Evolutionary conservation across 2,797 vertebrate genomes (phyloP).

Genomic region (Bovichtus variegatus): DNA sequence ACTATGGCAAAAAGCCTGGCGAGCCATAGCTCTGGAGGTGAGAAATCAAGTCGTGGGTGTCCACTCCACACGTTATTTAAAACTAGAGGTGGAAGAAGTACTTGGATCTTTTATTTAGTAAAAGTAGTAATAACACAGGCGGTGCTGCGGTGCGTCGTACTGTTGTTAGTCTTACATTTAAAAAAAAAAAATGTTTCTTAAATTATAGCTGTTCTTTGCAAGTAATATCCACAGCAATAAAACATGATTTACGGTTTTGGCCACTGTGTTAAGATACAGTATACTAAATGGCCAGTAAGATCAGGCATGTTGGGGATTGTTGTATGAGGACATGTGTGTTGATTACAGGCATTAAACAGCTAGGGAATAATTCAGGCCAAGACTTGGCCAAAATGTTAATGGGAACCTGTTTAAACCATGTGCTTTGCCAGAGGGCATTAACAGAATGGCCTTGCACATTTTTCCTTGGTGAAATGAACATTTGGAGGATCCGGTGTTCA

Average conservation of each 20-base stretch:
- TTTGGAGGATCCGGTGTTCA: constrained; percentile 54
- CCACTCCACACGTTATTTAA: too few relatives aligned
- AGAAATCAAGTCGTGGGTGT: too few relatives aligned
- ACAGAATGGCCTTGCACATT: constrained; percentile 45
- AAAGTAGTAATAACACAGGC: too few relatives aligned
- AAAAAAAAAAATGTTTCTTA: constrained; percentile 5
- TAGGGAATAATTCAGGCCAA: constrained; percentile 39
- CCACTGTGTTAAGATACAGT: background rate
- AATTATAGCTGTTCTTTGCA: background rate
- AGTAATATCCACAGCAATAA: background rate
- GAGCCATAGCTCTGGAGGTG: too few relatives aligned
- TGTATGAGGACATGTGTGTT: constrained; percentile 16
- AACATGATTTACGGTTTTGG: background rate
- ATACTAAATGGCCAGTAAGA: background rate
- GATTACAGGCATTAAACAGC: constrained; percentile 35
- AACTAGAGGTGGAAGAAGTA: too few relatives aligned
- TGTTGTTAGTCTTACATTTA: background rate
- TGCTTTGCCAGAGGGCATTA: constrained; percentile 59
- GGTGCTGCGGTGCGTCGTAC: too few relatives aligned
- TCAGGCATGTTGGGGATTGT: background rate
- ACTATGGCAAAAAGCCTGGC: too few relatives aligned
- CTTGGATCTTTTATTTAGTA: too few relatives aligned
- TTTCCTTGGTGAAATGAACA: constrained; percentile 52
- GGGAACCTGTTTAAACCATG: constrained; percentile 56
- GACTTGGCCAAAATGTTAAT: constrained; percentile 49